Percentiles rank a stretch among this genome's conserved stretches.
Evolutionary conservation across 1,140 invertebrate species (phyloP).

Genomic region (Helicoverpa zea): DNA sequence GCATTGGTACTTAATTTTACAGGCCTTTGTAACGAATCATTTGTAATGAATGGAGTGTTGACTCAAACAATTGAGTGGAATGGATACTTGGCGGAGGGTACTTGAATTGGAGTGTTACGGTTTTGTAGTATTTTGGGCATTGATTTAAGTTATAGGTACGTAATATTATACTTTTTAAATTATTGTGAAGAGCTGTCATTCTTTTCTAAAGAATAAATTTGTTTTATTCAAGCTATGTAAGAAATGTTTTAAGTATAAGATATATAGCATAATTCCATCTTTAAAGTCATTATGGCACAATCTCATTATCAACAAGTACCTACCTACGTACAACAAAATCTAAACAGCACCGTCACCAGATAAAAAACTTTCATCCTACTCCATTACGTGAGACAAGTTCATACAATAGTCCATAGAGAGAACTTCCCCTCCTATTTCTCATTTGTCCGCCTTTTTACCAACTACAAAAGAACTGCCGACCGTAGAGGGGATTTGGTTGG

Average conservation of each 20-base stretch:
- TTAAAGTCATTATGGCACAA: no score
- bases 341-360: no score
- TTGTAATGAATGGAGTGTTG: not conserved
- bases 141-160: not conserved
- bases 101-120: not conserved
- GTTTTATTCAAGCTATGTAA: no score
- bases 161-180: not conserved
- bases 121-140: not conserved
- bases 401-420: not conserved
- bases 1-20: not conserved
- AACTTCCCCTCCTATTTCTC: not conserved
- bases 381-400: not conserved
- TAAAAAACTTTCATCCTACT: not conserved
- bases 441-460: not conserved
- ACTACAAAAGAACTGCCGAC: constrained; percentile 2
- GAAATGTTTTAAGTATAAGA: no score
- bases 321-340: no score
- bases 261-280: no score
- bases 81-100: not conserved
- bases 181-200: no score
- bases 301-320: no score
- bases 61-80: constrained; percentile 22
- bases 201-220: no score
- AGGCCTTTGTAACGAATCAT: not conserved
- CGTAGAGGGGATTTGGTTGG: not conserved